Evolutionary conservation across 2,113 vertebrate genomes (phyloP).

Genomic region (Narcine bancroftii): DNA sequence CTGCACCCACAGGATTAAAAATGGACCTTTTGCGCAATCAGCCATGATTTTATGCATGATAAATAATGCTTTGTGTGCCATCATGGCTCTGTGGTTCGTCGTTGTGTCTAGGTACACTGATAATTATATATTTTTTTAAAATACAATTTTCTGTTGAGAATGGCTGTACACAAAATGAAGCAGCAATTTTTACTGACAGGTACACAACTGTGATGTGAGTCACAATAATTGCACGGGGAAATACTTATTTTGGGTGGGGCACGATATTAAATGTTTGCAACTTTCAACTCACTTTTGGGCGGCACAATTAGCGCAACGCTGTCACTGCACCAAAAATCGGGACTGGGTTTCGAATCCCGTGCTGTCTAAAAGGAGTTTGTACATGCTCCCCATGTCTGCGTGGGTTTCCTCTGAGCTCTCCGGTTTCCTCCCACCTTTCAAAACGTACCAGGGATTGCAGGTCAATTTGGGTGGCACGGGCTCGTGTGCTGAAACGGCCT

Average conservation of each 20-base stretch:
- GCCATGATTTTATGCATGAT: not conserved
- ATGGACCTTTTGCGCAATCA: not conserved
- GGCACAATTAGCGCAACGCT: too few relatives aligned
- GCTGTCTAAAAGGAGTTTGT: too few relatives aligned
- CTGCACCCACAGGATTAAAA: not conserved
- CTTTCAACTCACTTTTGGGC: too few relatives aligned
- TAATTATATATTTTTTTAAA: not conserved
- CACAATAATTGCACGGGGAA: not conserved
- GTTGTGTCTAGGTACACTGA: not conserved
- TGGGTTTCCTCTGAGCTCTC: too few relatives aligned
- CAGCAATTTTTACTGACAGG: not conserved
- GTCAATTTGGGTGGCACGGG: too few relatives aligned
- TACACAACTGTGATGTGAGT: not conserved
- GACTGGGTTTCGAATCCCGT: too few relatives aligned
- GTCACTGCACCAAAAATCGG: too few relatives aligned
- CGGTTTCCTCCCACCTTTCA: too few relatives aligned
- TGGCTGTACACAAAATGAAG: too few relatives aligned
- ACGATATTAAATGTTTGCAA: not conserved
- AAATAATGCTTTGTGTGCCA: not conserved
- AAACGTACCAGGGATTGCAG: too few relatives aligned
- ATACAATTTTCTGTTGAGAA: not conserved
- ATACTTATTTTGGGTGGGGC: not conserved
- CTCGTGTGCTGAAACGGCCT: too few relatives aligned
- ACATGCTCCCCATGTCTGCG: too few relatives aligned
- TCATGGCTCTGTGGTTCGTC: not conserved